Percentiles rank a stretch among this genome's conserved stretches.
Evolutionary conservation across 2,113 vertebrate species (phyloP).

Genomic region (Glaucomys volans): DNA sequence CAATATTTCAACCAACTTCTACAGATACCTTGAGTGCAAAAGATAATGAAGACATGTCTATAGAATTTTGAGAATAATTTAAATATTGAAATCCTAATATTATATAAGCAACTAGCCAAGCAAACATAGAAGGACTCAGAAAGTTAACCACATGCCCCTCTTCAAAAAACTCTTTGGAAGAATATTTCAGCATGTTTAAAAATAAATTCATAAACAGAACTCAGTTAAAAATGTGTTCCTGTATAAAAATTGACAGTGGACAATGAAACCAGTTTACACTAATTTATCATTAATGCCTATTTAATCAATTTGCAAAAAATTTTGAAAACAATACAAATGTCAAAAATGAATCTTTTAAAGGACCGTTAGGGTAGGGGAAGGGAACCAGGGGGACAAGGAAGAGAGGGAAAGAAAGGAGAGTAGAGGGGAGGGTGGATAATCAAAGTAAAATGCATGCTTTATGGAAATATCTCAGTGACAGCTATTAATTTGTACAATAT

Average conservation of each 20-base stretch:
- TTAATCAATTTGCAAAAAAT: not conserved
- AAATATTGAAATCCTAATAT: not conserved
- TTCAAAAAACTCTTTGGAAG: not conserved
- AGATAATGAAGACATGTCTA: not conserved
- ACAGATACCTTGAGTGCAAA: not conserved
- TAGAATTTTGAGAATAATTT: not conserved
- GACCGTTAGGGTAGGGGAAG: not conserved
- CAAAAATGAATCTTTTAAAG: not conserved
- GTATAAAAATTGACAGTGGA: not conserved
- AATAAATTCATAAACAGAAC: constrained; percentile 8
- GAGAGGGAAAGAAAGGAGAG: not conserved
- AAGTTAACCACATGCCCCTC: not conserved
- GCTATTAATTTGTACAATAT: too few relatives aligned
- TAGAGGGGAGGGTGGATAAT: too few relatives aligned
- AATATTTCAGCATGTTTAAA: not conserved
- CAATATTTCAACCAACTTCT: not conserved
- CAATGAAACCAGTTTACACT: not conserved
- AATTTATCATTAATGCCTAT: not conserved
- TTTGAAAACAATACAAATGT: not conserved
- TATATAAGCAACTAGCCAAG: not conserved
- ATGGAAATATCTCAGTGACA: too few relatives aligned
- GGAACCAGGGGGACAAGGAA: too few relatives aligned
- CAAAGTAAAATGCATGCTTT: too few relatives aligned
- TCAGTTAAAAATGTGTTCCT: not conserved
- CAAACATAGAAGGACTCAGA: not conserved